Base-by-base conservation (phyloP, 2,113 vertebrate species). In the Microtus richardsoni region DNA sequence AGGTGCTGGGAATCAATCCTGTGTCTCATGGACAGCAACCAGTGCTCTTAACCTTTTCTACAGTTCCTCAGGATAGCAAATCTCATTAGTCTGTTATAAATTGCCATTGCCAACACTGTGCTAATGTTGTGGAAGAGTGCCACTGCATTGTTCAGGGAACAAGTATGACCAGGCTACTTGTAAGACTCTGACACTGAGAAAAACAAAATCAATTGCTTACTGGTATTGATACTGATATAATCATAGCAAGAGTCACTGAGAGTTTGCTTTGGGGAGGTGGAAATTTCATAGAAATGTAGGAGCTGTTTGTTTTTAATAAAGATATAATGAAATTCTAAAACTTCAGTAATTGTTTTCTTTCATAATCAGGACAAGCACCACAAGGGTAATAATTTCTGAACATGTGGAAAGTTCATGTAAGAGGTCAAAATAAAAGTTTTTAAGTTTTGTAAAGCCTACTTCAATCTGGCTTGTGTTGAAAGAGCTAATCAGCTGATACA, bases 61-160 rank as follows among this genome's bases (percentile, higher is more conserved):
- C n/a, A 84, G 39, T 60, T 78, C 91, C 12, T 89, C 44, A 54
- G 86, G 41, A 73, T 85, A 70, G 21, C 14, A 96, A 74, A 28
- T 79, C 97, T 91, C 75, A 74, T 88, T 93, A 96, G 12, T 95
- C 89, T 91, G 17, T 93, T 22, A 4, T 84, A 75, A 87, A 84
- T 87, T 62, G 4, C 91, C 54, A 19, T 94, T 91, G 11, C 7
- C 13, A 95, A 78, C 82, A 83, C 71, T 47, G 82, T 84, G 30
- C 16, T 94, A 13, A 7, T 88, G 71, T 58, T 49, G 44, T 73
- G 16, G 49, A 89, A 91, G 19, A 66, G 62, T 33, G 24, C 2
- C 77, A 3, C 14, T 89, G 28, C 74, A 0, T 79, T 96, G 17
- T 87, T 93, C 82, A 39, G 66, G 26, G 11, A 93, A 12, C n/a